Evolutionary conservation across 92 coral and sea anemone genomes (phyloP).

Genomic region (Epizoanthus illoricatus): DNA sequence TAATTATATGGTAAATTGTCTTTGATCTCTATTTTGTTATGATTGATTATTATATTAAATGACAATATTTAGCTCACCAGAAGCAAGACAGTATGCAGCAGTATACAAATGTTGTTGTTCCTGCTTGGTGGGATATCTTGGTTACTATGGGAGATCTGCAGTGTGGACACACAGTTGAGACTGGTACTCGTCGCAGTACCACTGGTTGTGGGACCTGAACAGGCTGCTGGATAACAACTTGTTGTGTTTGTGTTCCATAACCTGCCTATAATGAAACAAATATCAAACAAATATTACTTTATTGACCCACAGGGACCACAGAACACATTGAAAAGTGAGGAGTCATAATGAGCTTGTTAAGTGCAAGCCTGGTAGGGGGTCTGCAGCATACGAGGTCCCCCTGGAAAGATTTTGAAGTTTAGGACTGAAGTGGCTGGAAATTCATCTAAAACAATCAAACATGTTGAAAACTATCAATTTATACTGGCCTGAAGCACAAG

Average conservation of each 20-base stretch:
- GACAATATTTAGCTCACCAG: conserved; percentile 52
- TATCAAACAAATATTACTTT: background rate
- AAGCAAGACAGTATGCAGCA: conserved; percentile 62
- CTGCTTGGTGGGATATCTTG: conserved; percentile 59
- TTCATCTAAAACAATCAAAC: no score
- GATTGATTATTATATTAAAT: background rate
- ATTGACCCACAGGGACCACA: background rate
- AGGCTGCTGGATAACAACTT: conserved; percentile 61
- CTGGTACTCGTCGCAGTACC: conserved; percentile 59
- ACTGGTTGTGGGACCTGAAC: conserved; percentile 47
- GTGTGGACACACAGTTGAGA: conserved; percentile 60
- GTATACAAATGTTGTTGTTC: conserved; percentile 64
- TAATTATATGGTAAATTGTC: no score
- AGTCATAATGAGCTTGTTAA: background rate
- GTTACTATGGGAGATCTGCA: conserved; percentile 62
- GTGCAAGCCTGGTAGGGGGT: background rate
- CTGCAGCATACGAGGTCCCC: no score
- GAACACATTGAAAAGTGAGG: background rate
- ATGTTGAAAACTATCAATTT: no score
- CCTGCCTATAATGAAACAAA: conserved; percentile 10
- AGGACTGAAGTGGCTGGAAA: no score
- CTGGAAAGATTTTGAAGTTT: no score
- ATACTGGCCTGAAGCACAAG: no score
- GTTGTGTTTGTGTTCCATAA: conserved; percentile 29
- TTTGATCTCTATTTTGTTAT: no score